Evolutionary conservation across 2,888 invertebrate genomes (phyloP).

Genomic region (Notodonta ziczac): DNA sequence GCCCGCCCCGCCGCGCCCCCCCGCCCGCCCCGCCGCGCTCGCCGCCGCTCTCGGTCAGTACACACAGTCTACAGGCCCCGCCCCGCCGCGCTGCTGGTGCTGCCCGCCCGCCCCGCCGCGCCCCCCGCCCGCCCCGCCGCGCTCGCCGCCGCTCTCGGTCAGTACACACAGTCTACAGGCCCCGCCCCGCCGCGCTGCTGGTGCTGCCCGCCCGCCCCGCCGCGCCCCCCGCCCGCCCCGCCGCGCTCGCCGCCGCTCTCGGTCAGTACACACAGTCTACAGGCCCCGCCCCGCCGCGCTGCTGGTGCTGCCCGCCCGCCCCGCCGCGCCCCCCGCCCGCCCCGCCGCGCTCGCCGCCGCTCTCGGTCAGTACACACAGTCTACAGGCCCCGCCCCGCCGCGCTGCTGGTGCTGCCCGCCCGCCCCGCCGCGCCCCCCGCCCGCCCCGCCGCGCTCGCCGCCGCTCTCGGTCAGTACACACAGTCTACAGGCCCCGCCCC

Average conservation of each 20-base stretch:
- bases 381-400: conserved; percentile 75
- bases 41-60: conserved; percentile 47
- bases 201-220: conserved; percentile 85
- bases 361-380: background rate
- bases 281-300: conserved; percentile 89
- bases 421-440: conserved; percentile 52
- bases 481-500: conserved; percentile 82
- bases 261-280: conserved; percentile 36
- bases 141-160: conserved; percentile 42
- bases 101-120: conserved; percentile 77
- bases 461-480: conserved; percentile 74
- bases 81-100: conserved; percentile 89
- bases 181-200: conserved; percentile 89
- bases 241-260: conserved; percentile 86
- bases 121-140: conserved; percentile 33
- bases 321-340: conserved; percentile 45
- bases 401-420: conserved; percentile 88
- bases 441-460: conserved; percentile 85
- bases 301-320: conserved; percentile 86
- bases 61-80: background rate
- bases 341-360: background rate
- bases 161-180: conserved; percentile 52
- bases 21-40: conserved; percentile 32
- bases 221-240: conserved; percentile 65
- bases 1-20: conserved; percentile 50